Percentiles rank a stretch among this genome's conserved stretches.
These are phyloP conservation scores for Zalophus californianus DNA, from an alignment of 2,797 vertebrate genomes.

Conservation along the genomic window DNA sequence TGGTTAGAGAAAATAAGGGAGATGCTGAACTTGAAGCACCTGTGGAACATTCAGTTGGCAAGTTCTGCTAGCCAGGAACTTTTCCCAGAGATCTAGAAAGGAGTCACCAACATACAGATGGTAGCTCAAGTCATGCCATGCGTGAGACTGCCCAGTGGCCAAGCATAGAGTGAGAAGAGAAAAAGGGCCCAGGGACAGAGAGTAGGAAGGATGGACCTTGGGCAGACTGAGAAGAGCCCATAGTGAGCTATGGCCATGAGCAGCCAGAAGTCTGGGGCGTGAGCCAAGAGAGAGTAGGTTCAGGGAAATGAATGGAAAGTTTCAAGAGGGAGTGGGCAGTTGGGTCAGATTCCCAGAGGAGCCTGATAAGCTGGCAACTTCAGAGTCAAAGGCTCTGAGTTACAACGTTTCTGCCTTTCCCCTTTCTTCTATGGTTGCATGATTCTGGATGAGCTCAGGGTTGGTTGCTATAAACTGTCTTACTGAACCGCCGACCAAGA, in stretches of 20 bases:
- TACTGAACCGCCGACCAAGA: not conserved
- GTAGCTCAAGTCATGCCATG: not conserved
- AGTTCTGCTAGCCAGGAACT: not conserved
- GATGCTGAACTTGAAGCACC: not conserved
- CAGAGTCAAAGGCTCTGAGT: not conserved
- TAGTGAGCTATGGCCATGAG: not conserved
- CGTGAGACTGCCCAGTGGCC: not conserved
- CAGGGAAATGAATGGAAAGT: not conserved
- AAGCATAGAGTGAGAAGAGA: not conserved
- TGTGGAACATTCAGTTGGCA: too few species aligned
- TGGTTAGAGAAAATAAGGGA: not conserved
- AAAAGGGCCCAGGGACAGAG: not conserved
- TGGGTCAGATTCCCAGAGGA: not conserved
- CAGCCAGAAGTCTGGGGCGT: too few species aligned
- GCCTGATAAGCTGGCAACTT: not conserved
- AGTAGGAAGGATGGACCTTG: not conserved
- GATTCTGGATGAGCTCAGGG: not conserved
- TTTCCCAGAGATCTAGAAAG: not conserved
- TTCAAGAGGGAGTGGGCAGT: not conserved
- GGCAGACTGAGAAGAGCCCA: not conserved
- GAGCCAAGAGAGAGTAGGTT: not conserved
- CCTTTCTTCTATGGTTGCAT: not conserved
- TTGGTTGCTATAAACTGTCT: not conserved
- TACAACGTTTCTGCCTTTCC: not conserved
- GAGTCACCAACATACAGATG: not conserved